Evolutionary conservation across 1,140 invertebrate species (phyloP).

Genomic region (Anoplolepis gracilipes): DNA sequence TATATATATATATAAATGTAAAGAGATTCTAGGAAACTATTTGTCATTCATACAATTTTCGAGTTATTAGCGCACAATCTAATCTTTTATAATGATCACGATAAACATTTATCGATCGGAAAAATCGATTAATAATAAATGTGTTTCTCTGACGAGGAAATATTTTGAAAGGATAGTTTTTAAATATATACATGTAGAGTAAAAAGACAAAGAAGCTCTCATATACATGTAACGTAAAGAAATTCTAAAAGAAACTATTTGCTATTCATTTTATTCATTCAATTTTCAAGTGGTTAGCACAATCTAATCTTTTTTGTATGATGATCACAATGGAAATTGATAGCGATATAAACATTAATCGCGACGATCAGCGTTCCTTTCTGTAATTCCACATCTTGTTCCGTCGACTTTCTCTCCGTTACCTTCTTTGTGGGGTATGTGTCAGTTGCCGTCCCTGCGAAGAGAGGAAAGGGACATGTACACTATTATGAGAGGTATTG

Average conservation of each 20-base stretch:
- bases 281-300: neutral
- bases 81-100: neutral
- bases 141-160: no score
- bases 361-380: constrained; percentile 12
- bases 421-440: constrained; percentile 14
- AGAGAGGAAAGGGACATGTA: neutral
- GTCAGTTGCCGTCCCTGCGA: constrained; percentile 16
- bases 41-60: neutral
- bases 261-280: neutral
- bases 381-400: constrained; percentile 7
- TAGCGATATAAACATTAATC: constrained; percentile 27
- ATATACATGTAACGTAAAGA: neutral
- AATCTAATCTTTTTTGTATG: neutral
- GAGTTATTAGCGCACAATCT: neutral
- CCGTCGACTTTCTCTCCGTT: neutral
- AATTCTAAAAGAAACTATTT: neutral
- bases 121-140: no score
- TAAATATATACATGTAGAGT: no score
- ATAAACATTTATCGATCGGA: constrained; percentile 32
- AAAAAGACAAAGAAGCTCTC: neutral
- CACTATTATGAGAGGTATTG: constrained; percentile 68
- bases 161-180: no score
- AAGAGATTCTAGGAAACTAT: neutral
- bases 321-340: constrained; percentile 9
- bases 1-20: no score